Conservation (phyloP, 1,140 invertebrate species). For the Ridgeia piscesae region DNA sequence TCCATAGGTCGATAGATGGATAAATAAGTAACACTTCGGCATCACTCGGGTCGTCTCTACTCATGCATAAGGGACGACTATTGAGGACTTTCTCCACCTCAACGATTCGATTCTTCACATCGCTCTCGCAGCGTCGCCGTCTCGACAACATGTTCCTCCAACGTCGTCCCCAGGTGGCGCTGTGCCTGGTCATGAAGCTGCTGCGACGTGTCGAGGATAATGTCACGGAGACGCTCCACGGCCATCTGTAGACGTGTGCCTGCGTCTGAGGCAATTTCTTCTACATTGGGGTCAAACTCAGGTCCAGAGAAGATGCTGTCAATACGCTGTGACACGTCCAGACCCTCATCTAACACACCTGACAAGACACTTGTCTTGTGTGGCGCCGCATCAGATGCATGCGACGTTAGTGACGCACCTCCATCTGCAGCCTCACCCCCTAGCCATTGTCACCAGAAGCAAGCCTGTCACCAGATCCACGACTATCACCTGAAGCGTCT, state of each 20-base stretch:
- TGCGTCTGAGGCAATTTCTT: slow-evolving; percentile 52
- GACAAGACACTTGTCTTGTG: slow-evolving; percentile 26
- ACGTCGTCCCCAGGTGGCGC: slow-evolving; percentile 39
- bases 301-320: slow-evolving; percentile 53
- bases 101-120: slow-evolving; percentile 43
- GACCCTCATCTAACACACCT: slow-evolving; percentile 37
- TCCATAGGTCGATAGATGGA: too few species aligned
- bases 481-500: neutral
- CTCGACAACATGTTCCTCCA: slow-evolving; percentile 36
- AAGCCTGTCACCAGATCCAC: neutral
- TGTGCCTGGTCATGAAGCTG: slow-evolving; percentile 48
- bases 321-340: slow-evolving; percentile 50
- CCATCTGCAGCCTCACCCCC: neutral
- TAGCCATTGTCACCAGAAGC: neutral
- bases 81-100: too few species aligned
- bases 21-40: too few species aligned
- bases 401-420: neutral
- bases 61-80: neutral
- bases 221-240: slow-evolving; percentile 46
- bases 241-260: slow-evolving; percentile 44
- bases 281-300: slow-evolving; percentile 47
- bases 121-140: slow-evolving; percentile 33
- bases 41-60: neutral
- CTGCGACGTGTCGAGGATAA: slow-evolving; percentile 47
- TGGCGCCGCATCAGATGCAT: neutral